Base-by-base conservation (phyloP, 2,113 vertebrate genomes). In the Scytalopus superciliaris region DNA sequence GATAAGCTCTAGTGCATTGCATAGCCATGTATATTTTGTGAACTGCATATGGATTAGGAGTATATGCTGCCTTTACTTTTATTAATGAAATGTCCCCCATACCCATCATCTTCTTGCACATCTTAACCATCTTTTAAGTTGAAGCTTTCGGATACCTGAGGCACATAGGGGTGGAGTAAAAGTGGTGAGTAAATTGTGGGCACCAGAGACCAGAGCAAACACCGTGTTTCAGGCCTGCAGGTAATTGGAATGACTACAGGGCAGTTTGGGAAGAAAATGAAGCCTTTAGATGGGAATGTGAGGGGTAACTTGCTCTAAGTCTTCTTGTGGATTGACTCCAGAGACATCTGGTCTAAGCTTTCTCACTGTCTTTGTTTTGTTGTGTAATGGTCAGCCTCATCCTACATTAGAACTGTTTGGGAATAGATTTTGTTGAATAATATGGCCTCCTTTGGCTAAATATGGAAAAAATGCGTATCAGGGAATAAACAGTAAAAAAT, bases 1-100 rank as follows among this genome's bases (percentile, higher is more conserved):
- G 86, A 97, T 96, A 94, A 96, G 93, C 93, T 84, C 89, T 72
- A 95, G 84, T 0, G 40, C 42, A 2, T 81, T 90, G 92, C 90
- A 78, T 53, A 95, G 95, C 88, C 73, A 42, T 69, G 92, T 93
- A 84, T 94, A 82, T 95, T 86, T 95, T 95, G 66, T 96, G 85
- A 95, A 96, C 66, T 69, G 84, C 10, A 0, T 53, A 78, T 90
- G 84, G 95, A 87, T 97, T 91, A 93, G 72, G 75, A 83, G 53
- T 77, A 22, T 53, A 50, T 62, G 40, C 44, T 90, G 84, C 53
- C 75, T 92, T 90, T 88, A 77, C 39, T 91, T 70, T 66, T 63
- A 42, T 75, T 88, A 78, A 62, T 80, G 68, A 81, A 90, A 70
- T 8, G 7, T 49, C 52, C 19, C 60, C 44, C 37, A n/a, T 73